Base-by-base conservation (phyloP, 2,113 vertebrate genomes). In the Epinephelus cyanopodus region DNA sequence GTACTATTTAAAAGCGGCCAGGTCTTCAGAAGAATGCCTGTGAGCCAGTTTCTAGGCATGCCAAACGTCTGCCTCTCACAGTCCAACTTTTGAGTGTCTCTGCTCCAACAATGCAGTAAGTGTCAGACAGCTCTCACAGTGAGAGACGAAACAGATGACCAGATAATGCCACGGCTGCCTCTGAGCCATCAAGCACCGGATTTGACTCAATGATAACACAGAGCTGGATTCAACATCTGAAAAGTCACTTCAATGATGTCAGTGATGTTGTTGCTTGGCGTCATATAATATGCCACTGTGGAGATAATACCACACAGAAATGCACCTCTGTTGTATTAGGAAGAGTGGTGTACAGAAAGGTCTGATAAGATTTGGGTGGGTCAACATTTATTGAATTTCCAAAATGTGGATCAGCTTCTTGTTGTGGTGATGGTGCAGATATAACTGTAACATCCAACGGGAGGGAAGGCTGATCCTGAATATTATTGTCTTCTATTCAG, bases 71-170 rank as follows among this genome's bases (percentile, higher is more conserved):
- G 74, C 61, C 69, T 80, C 75, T 76, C 45, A 48, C 72, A 45
- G 21, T 79, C 60, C 21, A 12, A 61, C 73, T 60, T 74, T 58
- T 69, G 19, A 13, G 42, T 8, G 33, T 52, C 21, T 71, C n/a
- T 15, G 33, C 63, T 66, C 64, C 25, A 73, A 93, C 91, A 92
- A 91, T 77, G 90, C 65, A 29, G 62, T 18, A 37, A 82, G 67
- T 90, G 90, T 88, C 72, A 8, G 0, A 33, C 61, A n/a, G 42
- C 74, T 77, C 58, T 77, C 4, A 4, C 39, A 83, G 81, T 47
- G 48, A 72, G 67, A 87, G 57, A 83, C 29, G 5, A 33, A 67
- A 33, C 74, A 78, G 85, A 88, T 77, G 81, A 71, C 68, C 73
- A 61, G 58, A 75, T 65, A 87, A 87, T 77, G 79, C 33, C 82